Conservation (phyloP, 2,113 vertebrate genomes). For the Thomomys bottae region DNA sequence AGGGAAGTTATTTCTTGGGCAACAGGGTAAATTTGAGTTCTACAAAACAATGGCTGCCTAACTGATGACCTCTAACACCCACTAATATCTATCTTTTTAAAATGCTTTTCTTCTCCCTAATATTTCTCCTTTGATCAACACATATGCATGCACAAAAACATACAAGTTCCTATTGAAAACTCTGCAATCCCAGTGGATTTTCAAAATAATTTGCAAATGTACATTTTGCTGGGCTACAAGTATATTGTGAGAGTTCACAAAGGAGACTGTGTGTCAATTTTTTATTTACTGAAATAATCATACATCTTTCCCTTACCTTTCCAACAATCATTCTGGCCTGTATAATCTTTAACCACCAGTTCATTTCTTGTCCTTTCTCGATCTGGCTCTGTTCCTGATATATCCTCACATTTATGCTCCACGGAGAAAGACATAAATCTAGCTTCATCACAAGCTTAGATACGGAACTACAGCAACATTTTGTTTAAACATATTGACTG, state of each 20-base stretch:
- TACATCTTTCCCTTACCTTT: conserved; percentile 30
- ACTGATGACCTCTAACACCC: no score
- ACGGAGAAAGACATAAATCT: conserved; percentile 56
- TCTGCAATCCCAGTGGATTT: neutral
- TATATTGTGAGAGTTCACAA: neutral
- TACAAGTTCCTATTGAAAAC: neutral
- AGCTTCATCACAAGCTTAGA: conserved; percentile 52
- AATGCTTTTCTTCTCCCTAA: neutral
- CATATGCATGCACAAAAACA: neutral
- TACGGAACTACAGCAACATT: conserved; percentile 51
- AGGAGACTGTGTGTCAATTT: neutral
- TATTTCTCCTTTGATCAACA: conserved; percentile 33
- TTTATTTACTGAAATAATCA: conserved; percentile 46
- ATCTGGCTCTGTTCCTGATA: conserved; percentile 46
- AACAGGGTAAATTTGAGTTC: neutral
- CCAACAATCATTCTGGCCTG: neutral
- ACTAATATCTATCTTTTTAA: neutral
- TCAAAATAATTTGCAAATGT: conserved; percentile 37
- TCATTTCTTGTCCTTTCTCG: conserved; percentile 46
- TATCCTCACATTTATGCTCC: conserved; percentile 28
- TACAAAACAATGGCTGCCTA: no score
- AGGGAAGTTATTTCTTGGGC: neutral
- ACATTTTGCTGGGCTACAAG: conserved; percentile 33
- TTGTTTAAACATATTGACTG: conserved; percentile 50
- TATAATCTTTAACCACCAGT: neutral